Evolutionary conservation across 2,888 invertebrate genomes (phyloP).

Genomic region (Drosophila pseudotalamancana): DNA sequence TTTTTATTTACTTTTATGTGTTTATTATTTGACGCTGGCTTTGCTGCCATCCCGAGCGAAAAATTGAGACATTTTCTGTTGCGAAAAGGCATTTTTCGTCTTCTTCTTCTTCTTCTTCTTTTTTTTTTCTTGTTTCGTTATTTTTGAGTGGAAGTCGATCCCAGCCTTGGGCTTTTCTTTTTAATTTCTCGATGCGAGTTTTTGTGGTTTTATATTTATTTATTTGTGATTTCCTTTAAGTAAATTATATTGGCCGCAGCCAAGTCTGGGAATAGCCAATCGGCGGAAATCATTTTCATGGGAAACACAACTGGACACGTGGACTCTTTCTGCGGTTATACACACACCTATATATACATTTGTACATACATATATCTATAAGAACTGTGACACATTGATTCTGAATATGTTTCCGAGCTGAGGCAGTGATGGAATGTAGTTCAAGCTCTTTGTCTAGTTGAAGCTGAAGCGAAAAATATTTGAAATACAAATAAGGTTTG

Average conservation of each 20-base stretch:
- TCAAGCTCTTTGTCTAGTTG: too few relatives aligned
- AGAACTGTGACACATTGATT: neutral
- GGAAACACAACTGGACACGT: neutral
- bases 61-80: constrained; percentile 65
- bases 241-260: constrained; percentile 36
- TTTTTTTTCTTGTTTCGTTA: too few relatives aligned
- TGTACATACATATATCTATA: too few relatives aligned
- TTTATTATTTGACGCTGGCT: constrained; percentile 72
- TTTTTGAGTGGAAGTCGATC: too few relatives aligned
- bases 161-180: constrained; percentile 26
- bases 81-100: constrained; percentile 3
- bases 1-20: constrained; percentile 80
- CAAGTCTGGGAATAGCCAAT: constrained; percentile 2
- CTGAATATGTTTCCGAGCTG: too few relatives aligned
- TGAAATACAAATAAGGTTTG: too few relatives aligned
- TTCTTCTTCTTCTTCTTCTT: too few relatives aligned
- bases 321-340: neutral
- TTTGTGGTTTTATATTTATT: constrained; percentile 36
- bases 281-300: constrained; percentile 1
- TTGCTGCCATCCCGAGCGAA: constrained; percentile 61
- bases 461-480: too few relatives aligned
- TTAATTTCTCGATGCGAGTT: constrained; percentile 45
- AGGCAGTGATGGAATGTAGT: too few relatives aligned
- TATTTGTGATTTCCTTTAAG: constrained; percentile 28
- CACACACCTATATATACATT: too few relatives aligned